Percentiles rank a stretch among this genome's conserved stretches.
Conservation (phyloP, 2,888 invertebrate species). For the Acleris holmiana region DNA sequence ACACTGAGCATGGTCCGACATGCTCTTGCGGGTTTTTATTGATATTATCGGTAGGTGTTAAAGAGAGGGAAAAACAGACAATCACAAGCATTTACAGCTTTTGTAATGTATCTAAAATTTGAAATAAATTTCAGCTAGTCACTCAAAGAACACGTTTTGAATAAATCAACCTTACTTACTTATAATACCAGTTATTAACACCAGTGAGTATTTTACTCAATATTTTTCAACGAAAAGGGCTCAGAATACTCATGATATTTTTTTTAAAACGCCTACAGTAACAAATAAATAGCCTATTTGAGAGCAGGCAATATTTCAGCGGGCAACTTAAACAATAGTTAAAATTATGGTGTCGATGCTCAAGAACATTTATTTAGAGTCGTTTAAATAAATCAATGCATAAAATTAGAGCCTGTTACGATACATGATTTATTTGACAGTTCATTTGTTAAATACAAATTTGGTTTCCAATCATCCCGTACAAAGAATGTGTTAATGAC, state of each 20-base stretch:
- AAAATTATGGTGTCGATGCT: slow-evolving; percentile 75
- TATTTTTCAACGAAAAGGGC: not conserved
- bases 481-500: slow-evolving; percentile 2
- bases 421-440: slow-evolving; percentile 77
- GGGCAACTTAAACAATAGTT: slow-evolving; percentile 76
- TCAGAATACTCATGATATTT: not conserved
- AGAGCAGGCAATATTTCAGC: slow-evolving; percentile 62
- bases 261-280: slow-evolving; percentile 66
- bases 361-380: slow-evolving; percentile 77
- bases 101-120: too few relatives aligned
- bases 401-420: slow-evolving; percentile 76
- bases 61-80: too few relatives aligned
- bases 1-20: too few relatives aligned
- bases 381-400: slow-evolving; percentile 80
- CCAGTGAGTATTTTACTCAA: slow-evolving; percentile 16
- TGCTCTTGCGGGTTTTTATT: too few relatives aligned
- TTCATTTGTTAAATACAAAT: slow-evolving; percentile 70
- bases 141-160: too few relatives aligned
- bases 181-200: not conserved
- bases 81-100: too few relatives aligned
- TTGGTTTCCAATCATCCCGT: slow-evolving; percentile 50
- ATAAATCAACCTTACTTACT: too few relatives aligned
- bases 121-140: too few relatives aligned
- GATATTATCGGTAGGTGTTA: too few relatives aligned
- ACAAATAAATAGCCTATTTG: slow-evolving; percentile 67